Conservation (phyloP, 2,888 invertebrate species). For the Caenorhabditis sp. region DNA sequence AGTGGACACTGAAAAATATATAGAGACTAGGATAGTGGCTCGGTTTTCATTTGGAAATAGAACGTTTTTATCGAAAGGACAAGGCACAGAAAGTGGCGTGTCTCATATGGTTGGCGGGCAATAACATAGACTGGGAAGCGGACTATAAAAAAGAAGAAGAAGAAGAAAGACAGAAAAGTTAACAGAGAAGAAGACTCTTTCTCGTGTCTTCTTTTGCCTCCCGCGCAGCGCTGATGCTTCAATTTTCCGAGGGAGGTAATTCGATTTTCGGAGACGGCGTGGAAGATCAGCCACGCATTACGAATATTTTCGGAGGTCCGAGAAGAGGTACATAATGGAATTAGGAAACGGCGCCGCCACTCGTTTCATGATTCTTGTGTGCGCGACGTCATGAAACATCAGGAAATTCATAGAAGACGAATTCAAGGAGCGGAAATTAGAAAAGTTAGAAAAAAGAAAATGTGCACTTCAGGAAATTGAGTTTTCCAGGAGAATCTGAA, state of each 20-base stretch:
- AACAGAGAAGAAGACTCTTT: slow-evolving; percentile 24
- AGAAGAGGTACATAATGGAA: slow-evolving; percentile 43
- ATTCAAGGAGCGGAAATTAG: slow-evolving; percentile 13
- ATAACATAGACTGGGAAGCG: slow-evolving; percentile 17
- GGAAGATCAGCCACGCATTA: slow-evolving; percentile 53
- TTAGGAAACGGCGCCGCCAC: slow-evolving; percentile 28
- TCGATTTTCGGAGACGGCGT: slow-evolving; percentile 46
- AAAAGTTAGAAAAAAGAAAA: slow-evolving; percentile 30
- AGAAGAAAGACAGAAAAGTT: slow-evolving; percentile 23
- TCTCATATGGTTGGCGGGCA: slow-evolving; percentile 19
- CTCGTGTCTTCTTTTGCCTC: not conserved
- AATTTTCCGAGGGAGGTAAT: slow-evolving; percentile 51
- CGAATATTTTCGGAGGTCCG: slow-evolving; percentile 48
- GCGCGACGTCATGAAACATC: slow-evolving; percentile 24
- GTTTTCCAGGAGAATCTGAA: slow-evolving; percentile 1
- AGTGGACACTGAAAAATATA: too few species aligned
- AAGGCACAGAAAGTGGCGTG: slow-evolving; percentile 3
- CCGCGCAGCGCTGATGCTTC: slow-evolving; percentile 31
- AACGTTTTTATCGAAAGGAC: too few species aligned
- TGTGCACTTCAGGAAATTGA: slow-evolving; percentile 42
- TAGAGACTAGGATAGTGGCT: too few species aligned
- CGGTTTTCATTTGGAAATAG: too few species aligned
- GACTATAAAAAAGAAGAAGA: slow-evolving; percentile 33
- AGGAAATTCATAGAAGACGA: not conserved
- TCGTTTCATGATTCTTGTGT: slow-evolving; percentile 34